Base-by-base conservation (phyloP, 2,113 vertebrate genomes). In the Stigmatopora nigra region DNA sequence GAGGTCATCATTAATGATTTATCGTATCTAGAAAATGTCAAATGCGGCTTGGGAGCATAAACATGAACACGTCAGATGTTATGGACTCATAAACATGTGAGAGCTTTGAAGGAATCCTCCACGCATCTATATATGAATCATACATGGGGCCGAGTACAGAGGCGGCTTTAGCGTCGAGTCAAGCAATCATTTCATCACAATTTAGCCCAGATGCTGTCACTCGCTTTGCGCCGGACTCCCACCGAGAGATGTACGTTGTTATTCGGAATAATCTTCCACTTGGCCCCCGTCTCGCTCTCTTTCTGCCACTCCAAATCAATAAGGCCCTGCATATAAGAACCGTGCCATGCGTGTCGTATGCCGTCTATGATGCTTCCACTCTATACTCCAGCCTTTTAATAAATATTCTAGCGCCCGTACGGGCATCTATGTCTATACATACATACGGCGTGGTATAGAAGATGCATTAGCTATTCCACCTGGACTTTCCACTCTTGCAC, bases 1-100 rank as follows among this genome's bases (percentile, higher is more conserved):
- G 84, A 88, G 84, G 88, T 84, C 85, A 76, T 85, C 85, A 86
- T 88, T 87, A 88, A 88, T 87, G 82, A 86, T 90, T 86, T 83
- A 89, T 87, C 81, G 78, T 80, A 78, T 86, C 76, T 71, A 89
- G 83, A 86, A 88, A 87, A 88, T 89, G 80, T 86, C 85, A 88
- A 86, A 86, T 86, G 83, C 69, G 72, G 80, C 83, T 82, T 70
- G 82, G 80, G 77, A 86, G 78, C 77, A 51, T 79, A 86, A 86
- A 87, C 86, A 87, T 68, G 79, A 77, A 80, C 51, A 69, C 70
- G 12, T 87, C 79, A 83, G 83, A 88, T 83, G 82, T 82, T 82
- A 78, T 80, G 79, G 84, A 75, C 81, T 77, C 76, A 86, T 82
- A 81, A 83, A 84, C 84, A 81, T 82, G 83, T 60, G 65, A 75